Evolutionary conservation across 35 echinoderm and acorn worm genomes (phyloP).

Genomic region (Ophioderma brevispina): DNA sequence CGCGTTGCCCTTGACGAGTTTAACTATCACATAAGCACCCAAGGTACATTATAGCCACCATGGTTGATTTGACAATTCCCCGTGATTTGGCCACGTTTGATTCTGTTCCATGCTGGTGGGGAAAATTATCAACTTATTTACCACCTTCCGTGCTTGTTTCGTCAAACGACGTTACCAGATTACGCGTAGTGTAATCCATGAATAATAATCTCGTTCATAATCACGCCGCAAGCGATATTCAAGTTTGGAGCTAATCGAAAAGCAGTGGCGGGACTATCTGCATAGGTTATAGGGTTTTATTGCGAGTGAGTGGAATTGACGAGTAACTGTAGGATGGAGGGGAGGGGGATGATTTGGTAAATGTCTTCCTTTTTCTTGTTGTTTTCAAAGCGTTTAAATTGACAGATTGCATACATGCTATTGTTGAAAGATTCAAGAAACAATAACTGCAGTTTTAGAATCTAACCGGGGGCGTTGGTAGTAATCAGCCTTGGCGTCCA

Average conservation of each 20-base stretch:
- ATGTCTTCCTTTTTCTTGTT: neutral
- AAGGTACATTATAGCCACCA: neutral
- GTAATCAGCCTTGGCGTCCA: too few relatives aligned
- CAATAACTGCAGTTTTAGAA: too few relatives aligned
- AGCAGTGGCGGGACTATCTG: neutral
- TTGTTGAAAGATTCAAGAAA: too few relatives aligned
- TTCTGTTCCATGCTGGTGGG: neutral
- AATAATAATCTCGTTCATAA: neutral
- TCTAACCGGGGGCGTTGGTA: too few relatives aligned
- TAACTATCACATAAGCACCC: neutral
- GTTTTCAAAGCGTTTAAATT: neutral
- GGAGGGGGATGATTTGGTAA: neutral
- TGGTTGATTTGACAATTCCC: neutral
- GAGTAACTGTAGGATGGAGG: neutral
- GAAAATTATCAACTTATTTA: neutral
- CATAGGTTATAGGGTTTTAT: neutral
- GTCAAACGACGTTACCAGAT: slow-evolving; percentile 5
- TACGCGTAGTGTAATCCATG: neutral
- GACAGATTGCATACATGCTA: neutral
- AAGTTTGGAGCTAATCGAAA: slow-evolving; percentile 1
- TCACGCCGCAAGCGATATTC: neutral
- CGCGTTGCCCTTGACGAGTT: neutral
- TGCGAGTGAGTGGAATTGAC: too few relatives aligned
- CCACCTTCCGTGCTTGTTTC: neutral
- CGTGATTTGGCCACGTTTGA: neutral